Evolutionary conservation across 2,888 invertebrate genomes (phyloP).

Genomic region (Pediacus dermestoides): DNA sequence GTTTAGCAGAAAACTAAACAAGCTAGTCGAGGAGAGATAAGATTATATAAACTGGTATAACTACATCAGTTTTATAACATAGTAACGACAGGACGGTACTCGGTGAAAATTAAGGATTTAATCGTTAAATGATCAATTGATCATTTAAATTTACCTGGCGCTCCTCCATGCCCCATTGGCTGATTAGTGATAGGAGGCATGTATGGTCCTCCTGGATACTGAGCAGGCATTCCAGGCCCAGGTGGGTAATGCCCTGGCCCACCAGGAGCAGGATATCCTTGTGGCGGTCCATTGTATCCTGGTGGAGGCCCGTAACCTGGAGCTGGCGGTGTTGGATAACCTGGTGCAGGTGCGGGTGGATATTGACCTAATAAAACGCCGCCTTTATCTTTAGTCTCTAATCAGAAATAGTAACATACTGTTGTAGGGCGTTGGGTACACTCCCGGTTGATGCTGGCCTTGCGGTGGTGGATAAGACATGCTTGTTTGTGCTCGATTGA

Average conservation of each 20-base stretch:
- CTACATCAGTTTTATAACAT: too few relatives aligned
- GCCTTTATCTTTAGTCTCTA: background rate
- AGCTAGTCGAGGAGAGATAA: too few relatives aligned
- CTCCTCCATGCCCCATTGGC: conserved; percentile 34
- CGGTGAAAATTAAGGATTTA: too few relatives aligned
- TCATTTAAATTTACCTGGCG: conserved; percentile 23
- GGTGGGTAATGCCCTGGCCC: conserved; percentile 29
- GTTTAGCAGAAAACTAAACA: too few relatives aligned
- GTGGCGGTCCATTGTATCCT: conserved; percentile 38
- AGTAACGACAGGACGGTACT: too few relatives aligned
- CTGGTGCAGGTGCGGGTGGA: conserved; percentile 20
- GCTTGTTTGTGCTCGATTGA: conserved; percentile 11
- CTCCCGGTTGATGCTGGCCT: conserved; percentile 46
- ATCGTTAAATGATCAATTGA: too few relatives aligned
- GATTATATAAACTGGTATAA: too few relatives aligned
- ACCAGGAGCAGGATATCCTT: conserved; percentile 26
- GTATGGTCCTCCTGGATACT: conserved; percentile 40
- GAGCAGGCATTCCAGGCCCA: conserved; percentile 29
- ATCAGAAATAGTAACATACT: conserved; percentile 21
- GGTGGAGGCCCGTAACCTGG: conserved; percentile 31
- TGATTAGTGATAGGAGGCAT: conserved; percentile 48
- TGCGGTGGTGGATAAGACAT: conserved; percentile 26
- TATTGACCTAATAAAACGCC: conserved; percentile 23
- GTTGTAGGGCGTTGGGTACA: conserved; percentile 40
- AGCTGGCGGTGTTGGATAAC: conserved; percentile 7